These are phyloP conservation scores for Cantharis rufa DNA, from an alignment of 2,888 invertebrate species.

Conservation along the genomic window DNA sequence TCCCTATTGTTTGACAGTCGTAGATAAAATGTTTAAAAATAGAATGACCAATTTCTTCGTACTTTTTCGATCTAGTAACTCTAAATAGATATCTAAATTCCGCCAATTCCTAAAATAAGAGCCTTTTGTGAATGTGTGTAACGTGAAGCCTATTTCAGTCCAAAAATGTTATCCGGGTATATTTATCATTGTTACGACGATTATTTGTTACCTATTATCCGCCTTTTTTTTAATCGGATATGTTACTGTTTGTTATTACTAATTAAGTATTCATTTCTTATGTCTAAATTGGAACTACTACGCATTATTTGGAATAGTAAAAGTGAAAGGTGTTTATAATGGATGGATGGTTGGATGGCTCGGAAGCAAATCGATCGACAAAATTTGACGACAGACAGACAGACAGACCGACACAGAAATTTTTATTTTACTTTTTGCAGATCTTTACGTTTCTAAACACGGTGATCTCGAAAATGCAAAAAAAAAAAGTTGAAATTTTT, in stretches of 20 bases:
- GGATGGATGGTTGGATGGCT: too few relatives aligned
- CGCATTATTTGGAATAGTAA: not conserved
- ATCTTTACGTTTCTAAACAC: too few relatives aligned
- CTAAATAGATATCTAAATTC: constrained; percentile 34
- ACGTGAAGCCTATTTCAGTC: constrained; percentile 35
- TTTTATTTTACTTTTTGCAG: too few relatives aligned
- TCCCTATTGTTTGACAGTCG: too few relatives aligned
- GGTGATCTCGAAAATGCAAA: too few relatives aligned
- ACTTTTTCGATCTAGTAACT: constrained; percentile 20
- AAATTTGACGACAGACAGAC: too few relatives aligned
- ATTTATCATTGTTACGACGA: constrained; percentile 29
- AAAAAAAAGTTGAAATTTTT: not conserved
- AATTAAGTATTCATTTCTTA: constrained; percentile 1
- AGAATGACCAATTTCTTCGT: constrained; percentile 24
- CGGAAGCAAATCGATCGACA: not conserved
- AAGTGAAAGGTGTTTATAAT: not conserved
- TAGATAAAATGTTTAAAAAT: constrained; percentile 2
- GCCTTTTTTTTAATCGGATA: constrained; percentile 22
- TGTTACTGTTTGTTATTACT: constrained; percentile 27
- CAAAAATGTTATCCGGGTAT: constrained; percentile 29
- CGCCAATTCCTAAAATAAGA: constrained; percentile 9
- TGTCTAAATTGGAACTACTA: not conserved
- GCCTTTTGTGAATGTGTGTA: constrained; percentile 34
- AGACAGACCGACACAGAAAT: too few relatives aligned
- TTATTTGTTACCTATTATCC: constrained; percentile 34